Base-by-base conservation (phyloP, 1,140 invertebrate genomes). In the Eciton burchellii region DNA sequence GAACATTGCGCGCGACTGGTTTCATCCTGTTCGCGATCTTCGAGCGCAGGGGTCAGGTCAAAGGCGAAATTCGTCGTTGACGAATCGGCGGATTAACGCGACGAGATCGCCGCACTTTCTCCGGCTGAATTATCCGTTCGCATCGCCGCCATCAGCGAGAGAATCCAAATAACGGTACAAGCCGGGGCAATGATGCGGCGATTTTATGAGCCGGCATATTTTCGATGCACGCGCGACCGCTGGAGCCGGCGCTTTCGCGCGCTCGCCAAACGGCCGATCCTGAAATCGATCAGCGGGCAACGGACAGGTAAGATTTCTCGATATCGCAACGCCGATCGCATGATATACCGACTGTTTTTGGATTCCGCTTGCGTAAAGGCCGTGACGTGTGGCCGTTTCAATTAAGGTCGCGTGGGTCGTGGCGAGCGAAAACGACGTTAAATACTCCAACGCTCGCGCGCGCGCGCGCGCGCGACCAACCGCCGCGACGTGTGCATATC, bases 51-150 rank as follows among this genome's bases (percentile, higher is more conserved):
- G n/a, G n/a, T n/a, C n/a, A n/a, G n/a, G n/a, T n/a, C n/a, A n/a
- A n/a, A n/a, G n/a, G n/a, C n/a, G n/a, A n/a, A n/a, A n/a, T n/a
- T n/a, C 21, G 24, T 12, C 12, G 29, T 47, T 63, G 49, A 52
- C 19, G 4, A 65, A 65, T 24, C 19, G 41, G 0, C 52, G 24
- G 24, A 76, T 65, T 76, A 35, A 76, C 24, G 16, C 26, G 12
- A 73, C 16, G 47, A 65, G 11, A 68, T 56, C 45, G 9, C 21
- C 1, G n/a, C 21, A 41, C 43, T 65, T 49, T 65, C 26, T 65
- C 16, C 43, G 9, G 49, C 0, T 19, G 47, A 63, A 74, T 63
- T 66, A 66, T 77, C 54, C 16, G 63, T 66, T 77, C 54, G 49
- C n/a, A 54, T 66, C 21, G 16, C 5, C 14, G 19, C 21, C 21